These are phyloP conservation scores for Pherbina coryleti DNA, from an alignment of 2,888 invertebrate genomes.

Conservation along the genomic window DNA sequence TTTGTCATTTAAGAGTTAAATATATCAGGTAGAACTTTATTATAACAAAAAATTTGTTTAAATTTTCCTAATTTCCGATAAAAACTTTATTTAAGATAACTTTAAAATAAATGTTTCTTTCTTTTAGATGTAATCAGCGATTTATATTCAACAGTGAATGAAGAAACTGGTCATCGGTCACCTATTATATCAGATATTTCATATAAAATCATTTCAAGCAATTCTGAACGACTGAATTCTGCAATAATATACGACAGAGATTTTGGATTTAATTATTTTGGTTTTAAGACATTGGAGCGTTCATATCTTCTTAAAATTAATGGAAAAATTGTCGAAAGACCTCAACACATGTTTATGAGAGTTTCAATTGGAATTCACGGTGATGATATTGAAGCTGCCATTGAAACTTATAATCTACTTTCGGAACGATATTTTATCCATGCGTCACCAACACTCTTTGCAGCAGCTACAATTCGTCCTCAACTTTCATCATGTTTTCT, in stretches of 20 bases:
- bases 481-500: slow-evolving; percentile 97
- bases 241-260: slow-evolving; percentile 97
- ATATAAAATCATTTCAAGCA: slow-evolving; percentile 83
- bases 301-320: slow-evolving; percentile 94
- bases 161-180: slow-evolving; percentile 77
- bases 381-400: slow-evolving; percentile 90
- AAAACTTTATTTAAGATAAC: background rate
- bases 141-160: slow-evolving; percentile 82
- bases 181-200: slow-evolving; percentile 91
- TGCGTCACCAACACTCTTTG: slow-evolving; percentile 97
- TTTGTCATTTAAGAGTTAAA: too few relatives aligned
- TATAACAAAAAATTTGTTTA: too few relatives aligned
- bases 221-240: slow-evolving; percentile 92
- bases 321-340: slow-evolving; percentile 93
- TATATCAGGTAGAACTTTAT: too few relatives aligned
- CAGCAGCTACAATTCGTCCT: slow-evolving; percentile 91
- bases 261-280: slow-evolving; percentile 97
- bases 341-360: slow-evolving; percentile 99
- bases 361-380: slow-evolving; percentile 97
- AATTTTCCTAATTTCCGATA: too few relatives aligned
- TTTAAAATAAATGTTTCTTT: background rate
- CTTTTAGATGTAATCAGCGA: slow-evolving; percentile 88
- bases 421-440: slow-evolving; percentile 98
- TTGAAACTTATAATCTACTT: slow-evolving; percentile 95
- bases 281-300: slow-evolving; percentile 97